Percentiles rank a stretch among this genome's conserved stretches.
phyloP scores from a whole-genome alignment of 1,140 invertebrate genomes.

The Leucophenga varia region DNA sequence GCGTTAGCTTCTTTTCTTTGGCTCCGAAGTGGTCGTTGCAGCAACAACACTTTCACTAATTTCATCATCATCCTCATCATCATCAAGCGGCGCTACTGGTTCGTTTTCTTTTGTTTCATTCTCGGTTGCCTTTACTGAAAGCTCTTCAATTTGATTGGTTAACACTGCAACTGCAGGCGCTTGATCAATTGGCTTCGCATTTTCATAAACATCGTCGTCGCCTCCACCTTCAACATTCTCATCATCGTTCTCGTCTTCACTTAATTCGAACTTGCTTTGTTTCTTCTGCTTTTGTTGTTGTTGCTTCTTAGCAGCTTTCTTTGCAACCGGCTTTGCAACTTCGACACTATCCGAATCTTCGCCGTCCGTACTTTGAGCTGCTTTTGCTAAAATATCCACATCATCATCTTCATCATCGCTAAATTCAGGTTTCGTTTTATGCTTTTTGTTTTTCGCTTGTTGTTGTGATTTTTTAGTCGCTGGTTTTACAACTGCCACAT shows the following conservation, averaged over 20 bases:
- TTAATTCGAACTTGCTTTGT: constrained; percentile 34
- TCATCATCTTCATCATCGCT: constrained; percentile 30
- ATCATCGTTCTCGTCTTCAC: constrained; percentile 35
- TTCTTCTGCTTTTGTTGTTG: constrained; percentile 32
- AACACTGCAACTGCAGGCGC: no score
- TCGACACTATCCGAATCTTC: constrained; percentile 12
- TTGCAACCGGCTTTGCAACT: constrained; percentile 28
- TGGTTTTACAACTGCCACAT: constrained; percentile 16
- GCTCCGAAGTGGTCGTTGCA: constrained; percentile 17
- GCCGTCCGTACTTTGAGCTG: constrained; percentile 12
- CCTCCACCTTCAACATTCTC: constrained; percentile 5
- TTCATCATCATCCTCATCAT: constrained; percentile 12
- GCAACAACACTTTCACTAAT: constrained; percentile 1
- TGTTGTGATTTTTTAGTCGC: constrained; percentile 32
- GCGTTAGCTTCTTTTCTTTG: constrained; percentile 77
- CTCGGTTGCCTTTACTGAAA: background rate
- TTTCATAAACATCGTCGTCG: no score
- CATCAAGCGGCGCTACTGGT: no score
- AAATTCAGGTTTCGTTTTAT: constrained; percentile 40
- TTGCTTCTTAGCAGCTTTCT: constrained; percentile 41
- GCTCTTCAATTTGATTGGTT: no score
- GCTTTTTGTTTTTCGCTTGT: constrained; percentile 51
- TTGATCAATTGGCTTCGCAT: no score
- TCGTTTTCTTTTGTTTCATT: constrained; percentile 2
- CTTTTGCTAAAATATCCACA: no score